Conservation (phyloP, 2,888 invertebrate genomes). For the Heliconius sara region DNA sequence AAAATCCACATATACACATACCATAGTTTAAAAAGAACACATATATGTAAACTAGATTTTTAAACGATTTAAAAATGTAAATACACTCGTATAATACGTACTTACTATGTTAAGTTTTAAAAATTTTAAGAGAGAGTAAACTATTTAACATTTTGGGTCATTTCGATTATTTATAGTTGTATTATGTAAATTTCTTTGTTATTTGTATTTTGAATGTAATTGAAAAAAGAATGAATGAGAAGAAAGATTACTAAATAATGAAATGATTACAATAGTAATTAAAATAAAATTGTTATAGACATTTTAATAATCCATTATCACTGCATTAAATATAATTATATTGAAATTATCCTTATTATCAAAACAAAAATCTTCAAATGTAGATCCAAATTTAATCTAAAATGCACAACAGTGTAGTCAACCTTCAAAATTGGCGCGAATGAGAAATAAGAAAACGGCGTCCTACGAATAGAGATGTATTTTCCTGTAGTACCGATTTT, state of each 20-base stretch:
- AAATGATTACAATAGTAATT: too few relatives aligned
- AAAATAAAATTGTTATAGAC: background rate
- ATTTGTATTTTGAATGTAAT: background rate
- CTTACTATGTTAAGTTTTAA: slow-evolving; percentile 1
- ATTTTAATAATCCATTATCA: background rate
- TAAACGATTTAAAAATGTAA: background rate
- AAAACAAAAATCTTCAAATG: background rate
- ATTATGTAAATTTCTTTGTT: slow-evolving; percentile 2
- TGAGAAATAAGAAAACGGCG: background rate
- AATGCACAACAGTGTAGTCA: too few relatives aligned
- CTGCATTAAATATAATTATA: background rate
- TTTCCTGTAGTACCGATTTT: background rate
- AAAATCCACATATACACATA: too few relatives aligned
- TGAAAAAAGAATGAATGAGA: background rate
- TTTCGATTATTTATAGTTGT: background rate
- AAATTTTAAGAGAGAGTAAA: background rate
- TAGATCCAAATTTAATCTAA: background rate
- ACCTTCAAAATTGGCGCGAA: background rate
- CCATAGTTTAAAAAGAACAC: too few relatives aligned
- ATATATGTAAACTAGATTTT: background rate
- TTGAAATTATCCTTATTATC: background rate
- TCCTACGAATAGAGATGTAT: background rate
- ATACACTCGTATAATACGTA: background rate
- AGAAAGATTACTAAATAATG: background rate
- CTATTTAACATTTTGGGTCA: slow-evolving; percentile 1